Evolutionary conservation across 2,888 invertebrate genomes (phyloP).

Genomic region (Trichacis sp.): DNA sequence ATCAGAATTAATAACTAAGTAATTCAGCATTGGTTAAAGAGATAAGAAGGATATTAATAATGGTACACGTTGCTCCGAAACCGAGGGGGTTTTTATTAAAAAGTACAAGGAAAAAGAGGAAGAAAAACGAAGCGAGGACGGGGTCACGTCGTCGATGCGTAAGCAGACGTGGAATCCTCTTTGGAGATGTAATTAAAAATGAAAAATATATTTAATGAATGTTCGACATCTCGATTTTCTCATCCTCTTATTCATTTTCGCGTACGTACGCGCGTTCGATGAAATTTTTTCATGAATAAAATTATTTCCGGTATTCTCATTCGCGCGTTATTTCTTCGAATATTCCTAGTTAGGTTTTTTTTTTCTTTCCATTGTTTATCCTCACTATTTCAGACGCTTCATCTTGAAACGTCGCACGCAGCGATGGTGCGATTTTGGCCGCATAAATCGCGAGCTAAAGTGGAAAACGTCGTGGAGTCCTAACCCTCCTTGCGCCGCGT

Average conservation of each 20-base stretch:
- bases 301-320: neutral
- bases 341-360: conserved; percentile 25
- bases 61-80: conserved; percentile 57
- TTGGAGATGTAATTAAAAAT: conserved; percentile 68
- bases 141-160: conserved; percentile 37
- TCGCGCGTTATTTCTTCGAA: conserved; percentile 1
- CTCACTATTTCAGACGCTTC: conserved; percentile 47
- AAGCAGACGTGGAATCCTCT: conserved; percentile 59
- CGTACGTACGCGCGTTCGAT: neutral
- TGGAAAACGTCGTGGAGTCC: conserved; percentile 47
- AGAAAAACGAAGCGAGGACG: conserved; percentile 41
- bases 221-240: conserved; percentile 45
- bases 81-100: conserved; percentile 64
- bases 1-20: conserved; percentile 66
- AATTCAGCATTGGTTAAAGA: conserved; percentile 63
- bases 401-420: conserved; percentile 53
- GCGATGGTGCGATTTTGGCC: conserved; percentile 53
- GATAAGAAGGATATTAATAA: conserved; percentile 66
- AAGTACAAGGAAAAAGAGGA: conserved; percentile 46
- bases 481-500: conserved; percentile 44
- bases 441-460: conserved; percentile 55
- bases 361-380: conserved; percentile 15
- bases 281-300: neutral
- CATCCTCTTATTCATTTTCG: neutral
- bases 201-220: conserved; percentile 60